A percentile compares a stretch with the other conserved stretches of the same genome.
Evolutionary conservation across 2,113 vertebrate species (phyloP).

Genomic region (Psittacus erithacus): DNA sequence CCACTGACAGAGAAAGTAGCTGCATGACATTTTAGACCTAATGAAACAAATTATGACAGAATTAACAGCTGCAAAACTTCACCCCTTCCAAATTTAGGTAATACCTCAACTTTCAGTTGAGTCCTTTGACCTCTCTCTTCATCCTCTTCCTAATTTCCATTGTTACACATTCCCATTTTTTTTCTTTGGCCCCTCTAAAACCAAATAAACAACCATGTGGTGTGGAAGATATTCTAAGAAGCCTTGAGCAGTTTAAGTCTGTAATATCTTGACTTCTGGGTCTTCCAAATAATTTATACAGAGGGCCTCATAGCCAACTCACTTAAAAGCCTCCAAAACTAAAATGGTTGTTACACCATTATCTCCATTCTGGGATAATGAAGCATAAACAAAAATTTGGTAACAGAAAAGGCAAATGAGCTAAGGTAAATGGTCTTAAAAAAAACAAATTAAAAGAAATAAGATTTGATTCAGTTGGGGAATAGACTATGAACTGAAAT

Average conservation of each 20-base stretch:
- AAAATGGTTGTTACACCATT: neutral
- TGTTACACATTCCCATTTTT: neutral
- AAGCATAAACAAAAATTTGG: neutral
- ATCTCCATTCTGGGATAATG: neutral
- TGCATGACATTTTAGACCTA: neutral
- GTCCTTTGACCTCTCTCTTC: neutral
- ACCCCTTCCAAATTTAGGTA: neutral
- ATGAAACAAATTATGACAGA: neutral
- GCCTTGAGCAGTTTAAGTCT: neutral
- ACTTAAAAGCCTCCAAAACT: neutral
- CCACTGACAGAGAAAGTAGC: neutral
- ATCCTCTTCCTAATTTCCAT: neutral
- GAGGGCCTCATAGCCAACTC: neutral
- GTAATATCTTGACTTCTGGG: neutral
- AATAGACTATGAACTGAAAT: neutral
- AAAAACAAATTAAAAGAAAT: neutral
- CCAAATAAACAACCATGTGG: neutral
- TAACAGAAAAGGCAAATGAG: neutral
- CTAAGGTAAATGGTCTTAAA: neutral
- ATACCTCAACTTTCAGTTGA: neutral
- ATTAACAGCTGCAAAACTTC: neutral
- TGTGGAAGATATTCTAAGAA: neutral
- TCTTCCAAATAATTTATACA: neutral
- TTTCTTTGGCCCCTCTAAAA: neutral
- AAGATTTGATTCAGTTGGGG: neutral